phyloP scores from a whole-genome alignment of 1,140 invertebrate species.

The Drosophila micromelanica region DNA sequence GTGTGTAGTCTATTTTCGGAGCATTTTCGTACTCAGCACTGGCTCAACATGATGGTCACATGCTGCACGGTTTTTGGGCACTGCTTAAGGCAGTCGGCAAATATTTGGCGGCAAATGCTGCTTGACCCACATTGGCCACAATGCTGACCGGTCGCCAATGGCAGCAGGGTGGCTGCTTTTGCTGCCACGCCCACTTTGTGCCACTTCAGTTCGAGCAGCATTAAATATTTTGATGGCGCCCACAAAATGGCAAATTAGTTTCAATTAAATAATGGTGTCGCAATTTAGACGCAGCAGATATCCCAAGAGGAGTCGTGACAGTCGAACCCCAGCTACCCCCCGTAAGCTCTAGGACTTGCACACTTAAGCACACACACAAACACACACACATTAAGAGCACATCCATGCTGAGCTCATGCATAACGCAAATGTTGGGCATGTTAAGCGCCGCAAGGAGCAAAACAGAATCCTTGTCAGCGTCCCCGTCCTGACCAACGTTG shows the following conservation, averaged over 20 bases:
- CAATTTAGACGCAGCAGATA: conserved; percentile 60
- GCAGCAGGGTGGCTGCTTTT: background rate
- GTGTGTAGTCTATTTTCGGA: conserved; percentile 6
- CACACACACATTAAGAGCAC: conserved; percentile 17
- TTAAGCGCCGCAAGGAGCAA: conserved; percentile 55
- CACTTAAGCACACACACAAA: conserved; percentile 19
- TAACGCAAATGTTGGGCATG: conserved; percentile 66
- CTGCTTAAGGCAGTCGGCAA: conserved; percentile 11
- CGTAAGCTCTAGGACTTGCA: background rate
- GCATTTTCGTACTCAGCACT: background rate
- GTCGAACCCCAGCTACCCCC: background rate
- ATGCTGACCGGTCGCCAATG: conserved; percentile 1
- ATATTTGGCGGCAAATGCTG: conserved; percentile 2
- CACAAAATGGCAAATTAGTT: conserved; percentile 81
- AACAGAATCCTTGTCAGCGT: conserved; percentile 42
- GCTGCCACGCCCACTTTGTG: conserved; percentile 21
- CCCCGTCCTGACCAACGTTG: conserved; percentile 10
- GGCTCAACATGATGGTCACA: conserved; percentile 1
- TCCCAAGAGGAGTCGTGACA: conserved; percentile 4
- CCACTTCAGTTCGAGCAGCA: conserved; percentile 4
- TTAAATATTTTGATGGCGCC: conserved; percentile 65
- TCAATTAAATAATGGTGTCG: conserved; percentile 81
- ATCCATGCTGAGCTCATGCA: conserved; percentile 59
- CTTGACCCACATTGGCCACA: conserved; percentile 37
- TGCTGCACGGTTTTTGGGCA: background rate